A percentile compares a stretch with the other conserved stretches of the same genome.
These are phyloP conservation scores for Drosophila greeni DNA, from an alignment of 2,888 invertebrate species.

Conservation along the genomic window DNA sequence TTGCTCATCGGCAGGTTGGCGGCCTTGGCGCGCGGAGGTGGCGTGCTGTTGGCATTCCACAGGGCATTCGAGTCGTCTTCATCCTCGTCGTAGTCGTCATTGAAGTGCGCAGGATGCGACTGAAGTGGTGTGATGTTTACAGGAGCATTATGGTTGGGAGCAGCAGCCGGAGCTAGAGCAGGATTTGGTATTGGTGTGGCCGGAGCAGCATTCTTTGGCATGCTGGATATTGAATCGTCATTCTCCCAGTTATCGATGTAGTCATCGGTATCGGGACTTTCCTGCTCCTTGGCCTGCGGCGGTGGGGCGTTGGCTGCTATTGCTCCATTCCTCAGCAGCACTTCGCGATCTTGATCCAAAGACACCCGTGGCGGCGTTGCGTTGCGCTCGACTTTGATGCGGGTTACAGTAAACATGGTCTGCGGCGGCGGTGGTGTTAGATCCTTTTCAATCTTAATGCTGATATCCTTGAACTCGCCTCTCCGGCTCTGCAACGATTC, in stretches of 20 bases:
- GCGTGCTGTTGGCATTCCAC: constrained; percentile 65
- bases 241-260: constrained; percentile 79
- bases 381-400: constrained; percentile 55
- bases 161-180: constrained; percentile 2
- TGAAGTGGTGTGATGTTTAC: constrained; percentile 7
- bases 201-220: constrained; percentile 51
- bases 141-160: constrained; percentile 20
- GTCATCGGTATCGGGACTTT: constrained; percentile 78
- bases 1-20: constrained; percentile 13
- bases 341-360: constrained; percentile 9
- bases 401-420: constrained; percentile 26
- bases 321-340: constrained; percentile 38
- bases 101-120: neutral
- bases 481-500: neutral
- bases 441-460: constrained; percentile 56
- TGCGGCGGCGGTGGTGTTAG: constrained; percentile 46
- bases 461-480: constrained; percentile 24
- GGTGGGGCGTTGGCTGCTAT: constrained; percentile 47
- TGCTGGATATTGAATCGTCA: constrained; percentile 72
- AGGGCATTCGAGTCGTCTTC: constrained; percentile 64
- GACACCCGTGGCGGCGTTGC: constrained; percentile 43
- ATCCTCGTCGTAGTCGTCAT: constrained; percentile 40
- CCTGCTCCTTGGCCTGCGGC: constrained; percentile 42
- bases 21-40: constrained; percentile 55
- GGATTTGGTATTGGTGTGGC: neutral